Percentiles rank a stretch among this genome's conserved stretches.
These are phyloP conservation scores for Petrolisthes cinctipes DNA, from an alignment of 2,888 invertebrate genomes.

Conservation along the genomic window DNA sequence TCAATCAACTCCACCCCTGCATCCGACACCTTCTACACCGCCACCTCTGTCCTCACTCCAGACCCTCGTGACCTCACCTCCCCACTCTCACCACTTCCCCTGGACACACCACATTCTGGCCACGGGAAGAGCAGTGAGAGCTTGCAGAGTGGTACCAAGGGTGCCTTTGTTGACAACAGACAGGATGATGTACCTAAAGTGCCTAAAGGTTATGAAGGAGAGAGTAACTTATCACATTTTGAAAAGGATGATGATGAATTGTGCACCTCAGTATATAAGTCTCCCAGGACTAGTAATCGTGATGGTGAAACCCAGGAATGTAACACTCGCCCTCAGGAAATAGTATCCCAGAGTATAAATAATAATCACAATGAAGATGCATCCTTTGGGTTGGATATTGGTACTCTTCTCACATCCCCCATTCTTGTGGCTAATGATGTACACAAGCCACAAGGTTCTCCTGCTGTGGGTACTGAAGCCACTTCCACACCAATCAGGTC, in stretches of 20 bases:
- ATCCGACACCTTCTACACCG: constrained; percentile 60
- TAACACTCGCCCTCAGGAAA: neutral
- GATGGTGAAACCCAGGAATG: neutral
- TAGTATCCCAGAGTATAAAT: neutral
- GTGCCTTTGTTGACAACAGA: constrained; percentile 45
- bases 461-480: constrained; percentile 19
- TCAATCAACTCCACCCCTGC: constrained; percentile 56
- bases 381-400: neutral
- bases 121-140: constrained; percentile 2
- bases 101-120: constrained; percentile 39
- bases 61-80: constrained; percentile 51
- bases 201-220: constrained; percentile 38
- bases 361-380: neutral
- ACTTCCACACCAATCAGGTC: constrained; percentile 48
- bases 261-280: constrained; percentile 33
- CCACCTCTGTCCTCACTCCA: constrained; percentile 57
- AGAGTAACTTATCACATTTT: constrained; percentile 24
- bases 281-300: constrained; percentile 28
- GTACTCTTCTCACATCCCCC: constrained; percentile 44
- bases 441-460: constrained; percentile 18
- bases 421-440: constrained; percentile 28
- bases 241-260: constrained; percentile 29
- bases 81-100: constrained; percentile 53
- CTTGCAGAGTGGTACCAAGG: constrained; percentile 6
- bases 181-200: constrained; percentile 34